These are phyloP conservation scores for Lycodopsis pacificus DNA, from an alignment of 2,797 vertebrate genomes.

Conservation along the genomic window DNA sequence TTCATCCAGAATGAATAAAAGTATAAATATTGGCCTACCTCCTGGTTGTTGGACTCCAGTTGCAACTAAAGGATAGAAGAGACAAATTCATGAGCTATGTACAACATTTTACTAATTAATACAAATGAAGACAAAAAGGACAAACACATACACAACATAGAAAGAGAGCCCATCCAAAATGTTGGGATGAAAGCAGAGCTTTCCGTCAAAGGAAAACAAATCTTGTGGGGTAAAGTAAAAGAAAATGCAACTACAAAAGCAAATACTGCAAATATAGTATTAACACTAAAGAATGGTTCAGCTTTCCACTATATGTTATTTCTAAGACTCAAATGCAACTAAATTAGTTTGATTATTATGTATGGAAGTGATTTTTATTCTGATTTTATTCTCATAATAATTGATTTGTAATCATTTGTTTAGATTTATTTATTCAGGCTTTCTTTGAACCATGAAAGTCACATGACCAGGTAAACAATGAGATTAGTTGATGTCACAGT, in stretches of 20 bases:
- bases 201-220: background rate
- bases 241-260: background rate
- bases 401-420: background rate
- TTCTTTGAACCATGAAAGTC: background rate
- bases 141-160: background rate
- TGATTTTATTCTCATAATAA: background rate
- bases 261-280: background rate
- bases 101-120: background rate
- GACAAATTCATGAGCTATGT: conserved; percentile 1
- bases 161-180: background rate
- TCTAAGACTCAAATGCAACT: background rate
- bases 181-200: background rate
- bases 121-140: background rate
- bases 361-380: background rate
- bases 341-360: background rate
- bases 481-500: background rate
- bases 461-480: background rate
- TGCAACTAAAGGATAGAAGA: conserved; percentile 45
- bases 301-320: background rate
- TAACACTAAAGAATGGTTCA: background rate
- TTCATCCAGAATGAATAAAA: background rate
- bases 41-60: conserved; percentile 47
- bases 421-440: background rate
- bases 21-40: conserved; percentile 23
- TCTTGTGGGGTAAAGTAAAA: background rate